These are phyloP conservation scores for Acanthurus tractus DNA, from an alignment of 2,797 vertebrate species.

Conservation along the genomic window DNA sequence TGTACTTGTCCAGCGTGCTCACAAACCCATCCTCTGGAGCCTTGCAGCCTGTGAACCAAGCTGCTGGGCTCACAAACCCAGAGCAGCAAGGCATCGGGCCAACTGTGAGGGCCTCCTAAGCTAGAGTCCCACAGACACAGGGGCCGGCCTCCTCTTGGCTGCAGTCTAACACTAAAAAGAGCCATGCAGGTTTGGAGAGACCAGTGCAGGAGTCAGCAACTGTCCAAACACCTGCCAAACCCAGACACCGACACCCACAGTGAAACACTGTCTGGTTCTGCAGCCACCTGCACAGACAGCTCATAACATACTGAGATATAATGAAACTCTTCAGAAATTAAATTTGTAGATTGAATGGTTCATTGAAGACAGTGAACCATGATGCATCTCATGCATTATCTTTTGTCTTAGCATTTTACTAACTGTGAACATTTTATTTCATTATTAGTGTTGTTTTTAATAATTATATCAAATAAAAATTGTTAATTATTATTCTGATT, in stretches of 20 bases:
- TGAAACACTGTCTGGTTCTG: slow-evolving; percentile 23
- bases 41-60: slow-evolving; percentile 39
- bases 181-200: slow-evolving; percentile 39
- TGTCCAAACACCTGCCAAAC: slow-evolving; percentile 20
- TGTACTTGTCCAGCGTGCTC: slow-evolving; percentile 59
- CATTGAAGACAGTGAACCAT: slow-evolving; percentile 11
- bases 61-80: slow-evolving; percentile 38
- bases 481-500: background rate
- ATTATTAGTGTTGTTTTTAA: background rate
- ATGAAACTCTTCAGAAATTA: slow-evolving; percentile 2
- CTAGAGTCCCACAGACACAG: slow-evolving; percentile 28
- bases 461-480: slow-evolving; percentile 27
- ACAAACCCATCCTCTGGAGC: slow-evolving; percentile 43
- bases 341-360: slow-evolving; percentile 2
- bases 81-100: slow-evolving; percentile 17
- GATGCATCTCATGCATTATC: background rate
- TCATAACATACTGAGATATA: background rate
- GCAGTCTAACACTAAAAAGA: slow-evolving; percentile 2
- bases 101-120: slow-evolving; percentile 8
- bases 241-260: slow-evolving; percentile 15
- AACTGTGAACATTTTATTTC: slow-evolving; percentile 3
- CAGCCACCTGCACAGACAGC: background rate
- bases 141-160: slow-evolving; percentile 18
- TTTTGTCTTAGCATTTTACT: background rate
- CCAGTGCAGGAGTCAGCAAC: slow-evolving; percentile 12